Percentiles rank a stretch among this genome's conserved stretches.
phyloP scores from a whole-genome alignment of 1,140 invertebrate species.

The Ctenoplectra terminalis region DNA sequence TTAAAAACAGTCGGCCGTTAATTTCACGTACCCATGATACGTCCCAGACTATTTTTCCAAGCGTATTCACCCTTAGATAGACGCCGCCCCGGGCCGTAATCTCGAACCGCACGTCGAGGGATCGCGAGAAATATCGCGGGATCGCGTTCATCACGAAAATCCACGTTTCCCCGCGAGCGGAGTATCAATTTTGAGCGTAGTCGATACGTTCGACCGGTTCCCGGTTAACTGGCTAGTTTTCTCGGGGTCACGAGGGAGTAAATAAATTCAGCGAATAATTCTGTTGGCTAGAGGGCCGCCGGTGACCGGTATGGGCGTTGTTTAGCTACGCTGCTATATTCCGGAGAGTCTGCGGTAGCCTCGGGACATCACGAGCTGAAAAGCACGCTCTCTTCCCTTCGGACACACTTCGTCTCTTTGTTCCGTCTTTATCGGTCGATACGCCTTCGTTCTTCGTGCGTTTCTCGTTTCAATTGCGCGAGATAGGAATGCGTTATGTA shows the following conservation, averaged over 20 bases:
- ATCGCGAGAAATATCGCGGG: conserved; percentile 48
- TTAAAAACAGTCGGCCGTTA: neutral
- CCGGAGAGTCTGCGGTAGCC: conserved; percentile 77
- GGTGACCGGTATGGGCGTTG: conserved; percentile 75
- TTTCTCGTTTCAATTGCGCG: conserved; percentile 38
- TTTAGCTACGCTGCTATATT: conserved; percentile 67
- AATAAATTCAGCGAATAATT: conserved; percentile 77
- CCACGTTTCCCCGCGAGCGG: conserved; percentile 58
- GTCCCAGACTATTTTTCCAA: neutral
- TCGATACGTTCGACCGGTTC: conserved; percentile 60
- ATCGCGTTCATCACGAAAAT: conserved; percentile 52
- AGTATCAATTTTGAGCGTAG: conserved; percentile 61
- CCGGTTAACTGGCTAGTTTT: conserved; percentile 57
- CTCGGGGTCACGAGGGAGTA: conserved; percentile 70
- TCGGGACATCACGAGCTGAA: conserved; percentile 79
- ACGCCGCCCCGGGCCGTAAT: neutral
- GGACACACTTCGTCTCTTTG: conserved; percentile 36
- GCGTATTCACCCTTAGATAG: neutral
- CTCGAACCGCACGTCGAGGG: neutral
- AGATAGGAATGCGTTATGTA: neutral
- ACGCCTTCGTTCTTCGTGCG: conserved; percentile 45
- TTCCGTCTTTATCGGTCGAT: conserved; percentile 22
- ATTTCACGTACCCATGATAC: neutral
- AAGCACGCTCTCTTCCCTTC: conserved; percentile 58
- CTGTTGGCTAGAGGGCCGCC: conserved; percentile 45